Evolutionary conservation across 1,140 invertebrate genomes (phyloP).

Genomic region (Neodiprion lecontei): DNA sequence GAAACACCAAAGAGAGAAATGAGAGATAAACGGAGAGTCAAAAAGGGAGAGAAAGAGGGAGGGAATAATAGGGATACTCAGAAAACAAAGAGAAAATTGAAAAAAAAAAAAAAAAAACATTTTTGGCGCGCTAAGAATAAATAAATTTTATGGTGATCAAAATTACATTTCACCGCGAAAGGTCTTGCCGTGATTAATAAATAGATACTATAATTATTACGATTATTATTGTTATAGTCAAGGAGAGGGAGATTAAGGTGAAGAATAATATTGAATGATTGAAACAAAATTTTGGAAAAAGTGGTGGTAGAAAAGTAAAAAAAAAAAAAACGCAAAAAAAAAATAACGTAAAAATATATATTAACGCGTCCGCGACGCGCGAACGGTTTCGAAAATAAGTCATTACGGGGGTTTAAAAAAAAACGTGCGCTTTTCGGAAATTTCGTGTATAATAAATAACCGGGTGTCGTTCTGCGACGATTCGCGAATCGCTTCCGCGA

Average conservation of each 20-base stretch:
- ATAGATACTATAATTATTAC: no score
- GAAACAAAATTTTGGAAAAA: background rate
- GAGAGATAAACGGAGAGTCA: slow-evolving; percentile 21
- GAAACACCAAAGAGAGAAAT: background rate
- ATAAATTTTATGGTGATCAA: slow-evolving; percentile 32
- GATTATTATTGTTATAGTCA: no score
- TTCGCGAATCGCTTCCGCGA: slow-evolving; percentile 14
- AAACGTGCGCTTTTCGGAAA: background rate
- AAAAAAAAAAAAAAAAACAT: slow-evolving; percentile 24
- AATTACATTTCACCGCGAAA: slow-evolving; percentile 38
- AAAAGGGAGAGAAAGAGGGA: slow-evolving; percentile 36
- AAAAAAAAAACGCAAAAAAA: slow-evolving; percentile 21
- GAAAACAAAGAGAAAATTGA: slow-evolving; percentile 26
- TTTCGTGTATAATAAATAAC: no score
- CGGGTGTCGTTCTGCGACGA: no score
- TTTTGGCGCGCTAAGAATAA: slow-evolving; percentile 9
- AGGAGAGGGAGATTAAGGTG: background rate
- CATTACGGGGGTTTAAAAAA: slow-evolving; percentile 27
- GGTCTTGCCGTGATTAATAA: slow-evolving; percentile 27
- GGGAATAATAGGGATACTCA: slow-evolving; percentile 29
- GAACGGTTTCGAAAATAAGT: no score
- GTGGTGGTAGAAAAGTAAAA: slow-evolving; percentile 8
- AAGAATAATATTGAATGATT: background rate
- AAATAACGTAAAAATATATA: slow-evolving; percentile 11
- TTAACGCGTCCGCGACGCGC: no score